These are phyloP conservation scores for Eulithis prunata DNA, from an alignment of 2,888 invertebrate species.

Conservation along the genomic window DNA sequence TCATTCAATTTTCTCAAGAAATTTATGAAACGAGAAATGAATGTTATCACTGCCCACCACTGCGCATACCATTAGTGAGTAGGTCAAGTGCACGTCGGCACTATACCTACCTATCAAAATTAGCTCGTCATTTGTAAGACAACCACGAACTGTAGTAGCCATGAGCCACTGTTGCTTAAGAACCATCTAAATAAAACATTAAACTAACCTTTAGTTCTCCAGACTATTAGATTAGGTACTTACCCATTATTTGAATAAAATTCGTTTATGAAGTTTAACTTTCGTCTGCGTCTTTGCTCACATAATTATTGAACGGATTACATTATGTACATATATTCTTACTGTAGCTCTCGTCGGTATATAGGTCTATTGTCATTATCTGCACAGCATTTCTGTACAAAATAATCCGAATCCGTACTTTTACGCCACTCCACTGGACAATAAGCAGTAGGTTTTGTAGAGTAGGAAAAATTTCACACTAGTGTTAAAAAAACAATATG, in stretches of 20 bases:
- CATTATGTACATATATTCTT: too few relatives aligned
- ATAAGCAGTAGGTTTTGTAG: too few relatives aligned
- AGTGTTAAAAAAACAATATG: too few relatives aligned
- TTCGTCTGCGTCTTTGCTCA: background rate
- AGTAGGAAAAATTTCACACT: too few relatives aligned
- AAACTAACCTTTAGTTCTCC: conserved; percentile 22
- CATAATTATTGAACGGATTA: too few relatives aligned
- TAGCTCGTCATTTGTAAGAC: conserved; percentile 44
- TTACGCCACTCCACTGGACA: too few relatives aligned
- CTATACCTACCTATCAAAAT: conserved; percentile 42
- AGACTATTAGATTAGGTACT: background rate
- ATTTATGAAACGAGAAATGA: conserved; percentile 14
- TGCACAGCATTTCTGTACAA: too few relatives aligned
- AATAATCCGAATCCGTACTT: too few relatives aligned
- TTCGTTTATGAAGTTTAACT: background rate
- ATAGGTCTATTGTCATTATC: too few relatives aligned
- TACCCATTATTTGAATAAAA: background rate
- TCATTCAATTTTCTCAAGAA: background rate
- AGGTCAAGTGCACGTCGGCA: conserved; percentile 44
- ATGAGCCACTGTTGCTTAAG: conserved; percentile 44
- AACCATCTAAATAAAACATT: conserved; percentile 43
- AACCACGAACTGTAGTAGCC: conserved; percentile 44
- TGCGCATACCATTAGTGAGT: conserved; percentile 41
- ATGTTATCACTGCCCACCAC: conserved; percentile 26
- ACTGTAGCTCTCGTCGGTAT: too few relatives aligned